Percentiles rank a stretch among this genome's conserved stretches.
Conservation (phyloP, 2,888 invertebrate genomes). For the Dolichopus griseipennis region DNA sequence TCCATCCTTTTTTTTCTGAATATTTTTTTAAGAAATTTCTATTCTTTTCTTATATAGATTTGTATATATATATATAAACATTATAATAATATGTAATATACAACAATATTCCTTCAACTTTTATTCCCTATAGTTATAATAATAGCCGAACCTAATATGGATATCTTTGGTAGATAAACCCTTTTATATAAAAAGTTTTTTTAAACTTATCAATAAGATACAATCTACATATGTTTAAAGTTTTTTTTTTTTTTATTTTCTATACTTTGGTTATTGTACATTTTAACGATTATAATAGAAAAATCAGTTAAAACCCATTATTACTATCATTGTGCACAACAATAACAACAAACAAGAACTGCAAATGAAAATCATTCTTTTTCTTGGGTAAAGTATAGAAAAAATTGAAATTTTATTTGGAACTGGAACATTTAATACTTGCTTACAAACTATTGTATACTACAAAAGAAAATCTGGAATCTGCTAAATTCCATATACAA, state of each 20-base stretch:
- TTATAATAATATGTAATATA: too few species aligned
- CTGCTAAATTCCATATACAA: too few species aligned
- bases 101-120: not conserved
- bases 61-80: too few species aligned
- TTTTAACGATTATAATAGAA: not conserved
- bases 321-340: not conserved
- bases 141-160: not conserved
- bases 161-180: conserved; percentile 2
- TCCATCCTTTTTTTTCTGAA: too few species aligned
- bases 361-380: too few species aligned
- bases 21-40: not conserved
- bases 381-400: too few species aligned
- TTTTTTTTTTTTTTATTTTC: not conserved
- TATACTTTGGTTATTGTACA: not conserved
- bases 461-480: too few species aligned
- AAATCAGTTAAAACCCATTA: conserved; percentile 2
- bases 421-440: too few species aligned
- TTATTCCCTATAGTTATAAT: not conserved
- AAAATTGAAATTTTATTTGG: too few species aligned
- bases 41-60: not conserved
- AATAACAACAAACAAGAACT: too few species aligned
- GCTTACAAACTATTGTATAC: too few species aligned
- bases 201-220: not conserved
- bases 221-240: conserved; percentile 4
- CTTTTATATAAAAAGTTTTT: not conserved